phyloP scores from a whole-genome alignment of 2,797 vertebrate genomes.

The Hafferia zeledoni region DNA sequence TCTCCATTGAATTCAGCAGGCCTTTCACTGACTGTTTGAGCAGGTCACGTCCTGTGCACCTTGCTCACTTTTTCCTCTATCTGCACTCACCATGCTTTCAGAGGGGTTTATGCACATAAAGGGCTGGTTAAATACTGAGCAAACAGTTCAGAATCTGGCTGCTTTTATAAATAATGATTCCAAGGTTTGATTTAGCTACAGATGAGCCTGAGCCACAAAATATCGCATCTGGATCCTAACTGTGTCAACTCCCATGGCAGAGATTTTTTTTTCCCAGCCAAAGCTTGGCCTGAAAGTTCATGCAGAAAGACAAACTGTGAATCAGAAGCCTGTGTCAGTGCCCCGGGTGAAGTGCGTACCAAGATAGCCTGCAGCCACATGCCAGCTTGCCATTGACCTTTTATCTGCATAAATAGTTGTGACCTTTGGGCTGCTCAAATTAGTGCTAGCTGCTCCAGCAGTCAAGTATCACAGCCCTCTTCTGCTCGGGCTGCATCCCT shows the following conservation, averaged over 20 bases:
- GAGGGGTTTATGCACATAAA: neutral
- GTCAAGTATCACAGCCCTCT: neutral
- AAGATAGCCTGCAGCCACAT: conserved; percentile 59
- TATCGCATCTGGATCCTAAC: conserved; percentile 32
- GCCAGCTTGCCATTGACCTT: conserved; percentile 62
- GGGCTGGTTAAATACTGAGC: conserved; percentile 14
- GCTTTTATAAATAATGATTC: conserved; percentile 46
- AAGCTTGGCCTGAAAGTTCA: conserved; percentile 46
- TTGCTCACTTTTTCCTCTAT: conserved; percentile 38
- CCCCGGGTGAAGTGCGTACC: neutral
- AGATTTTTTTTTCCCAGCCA: conserved; percentile 22
- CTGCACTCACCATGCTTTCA: neutral
- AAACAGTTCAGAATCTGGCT: conserved; percentile 38
- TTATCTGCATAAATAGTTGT: conserved; percentile 69
- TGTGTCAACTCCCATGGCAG: conserved; percentile 29
- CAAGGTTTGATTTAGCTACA: conserved; percentile 42
- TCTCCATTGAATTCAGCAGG: neutral
- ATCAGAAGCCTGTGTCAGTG: conserved; percentile 4
- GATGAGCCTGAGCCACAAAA: conserved; percentile 24
- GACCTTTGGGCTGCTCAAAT: conserved; percentile 72
- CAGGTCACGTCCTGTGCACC: neutral
- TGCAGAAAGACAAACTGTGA: conserved; percentile 41
- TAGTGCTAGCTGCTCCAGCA: conserved; percentile 37
- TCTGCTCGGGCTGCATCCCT: neutral
- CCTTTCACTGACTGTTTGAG: neutral